Conservation (phyloP, 2,888 invertebrate genomes). For the Gymnoscelis rufifasciata region DNA sequence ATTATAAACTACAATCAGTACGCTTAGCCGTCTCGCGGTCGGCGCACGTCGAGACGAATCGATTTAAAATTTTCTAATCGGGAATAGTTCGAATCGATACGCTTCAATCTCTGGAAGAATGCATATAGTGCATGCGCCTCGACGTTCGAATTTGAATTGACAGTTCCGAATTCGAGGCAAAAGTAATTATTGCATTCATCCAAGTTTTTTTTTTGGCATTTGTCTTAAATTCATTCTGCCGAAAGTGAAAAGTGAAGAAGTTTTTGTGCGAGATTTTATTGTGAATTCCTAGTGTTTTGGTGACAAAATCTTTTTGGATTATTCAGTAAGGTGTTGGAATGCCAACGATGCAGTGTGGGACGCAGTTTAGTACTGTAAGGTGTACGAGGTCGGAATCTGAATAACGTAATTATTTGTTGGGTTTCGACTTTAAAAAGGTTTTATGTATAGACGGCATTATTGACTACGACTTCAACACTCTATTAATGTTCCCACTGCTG, state of each 20-base stretch:
- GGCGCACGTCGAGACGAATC: constrained; percentile 30
- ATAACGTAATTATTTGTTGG: constrained; percentile 23
- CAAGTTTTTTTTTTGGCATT: too few relatives aligned
- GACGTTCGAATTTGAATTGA: background rate
- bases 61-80: constrained; percentile 21
- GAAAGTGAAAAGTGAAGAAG: too few relatives aligned
- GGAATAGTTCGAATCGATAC: constrained; percentile 23
- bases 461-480: too few relatives aligned
- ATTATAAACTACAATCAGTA: constrained; percentile 33
- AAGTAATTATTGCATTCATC: too few relatives aligned
- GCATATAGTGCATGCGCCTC: background rate
- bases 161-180: too few relatives aligned
- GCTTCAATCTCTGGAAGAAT: constrained; percentile 8
- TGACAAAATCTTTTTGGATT: background rate
- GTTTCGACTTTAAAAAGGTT: too few relatives aligned
- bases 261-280: background rate
- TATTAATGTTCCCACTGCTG: too few relatives aligned
- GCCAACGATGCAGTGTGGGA: background rate
- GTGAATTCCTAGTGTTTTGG: background rate
- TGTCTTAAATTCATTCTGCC: too few relatives aligned
- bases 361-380: background rate
- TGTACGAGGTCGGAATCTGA: constrained; percentile 19
- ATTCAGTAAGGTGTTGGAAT: background rate
- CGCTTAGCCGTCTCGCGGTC: constrained; percentile 32
- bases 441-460: too few relatives aligned